A percentile compares a stretch with the other conserved stretches of the same genome.
These are phyloP conservation scores for Anthophora plumipes DNA, from an alignment of 2,888 invertebrate genomes.

Conservation along the genomic window DNA sequence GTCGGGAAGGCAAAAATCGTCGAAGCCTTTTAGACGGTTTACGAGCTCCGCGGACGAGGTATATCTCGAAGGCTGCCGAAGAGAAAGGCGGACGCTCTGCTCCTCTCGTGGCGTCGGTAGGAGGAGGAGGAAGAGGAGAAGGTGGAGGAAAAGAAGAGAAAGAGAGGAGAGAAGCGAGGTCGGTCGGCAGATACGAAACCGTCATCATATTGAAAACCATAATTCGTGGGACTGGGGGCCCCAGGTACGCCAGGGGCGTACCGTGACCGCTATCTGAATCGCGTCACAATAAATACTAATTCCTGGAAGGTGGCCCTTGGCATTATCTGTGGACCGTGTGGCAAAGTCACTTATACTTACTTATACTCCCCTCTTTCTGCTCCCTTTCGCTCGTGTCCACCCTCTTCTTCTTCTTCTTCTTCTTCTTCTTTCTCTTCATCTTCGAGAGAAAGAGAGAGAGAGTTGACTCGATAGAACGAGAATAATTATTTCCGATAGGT, in stretches of 20 bases:
- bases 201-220: constrained; percentile 84
- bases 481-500: constrained; percentile 82
- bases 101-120: constrained; percentile 35
- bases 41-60: constrained; percentile 71
- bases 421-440: constrained; percentile 50
- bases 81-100: constrained; percentile 56
- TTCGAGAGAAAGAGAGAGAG: too few relatives aligned
- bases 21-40: constrained; percentile 80
- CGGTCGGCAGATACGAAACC: constrained; percentile 77
- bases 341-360: constrained; percentile 81
- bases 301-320: constrained; percentile 81
- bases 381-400: constrained; percentile 58
- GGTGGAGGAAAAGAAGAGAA: constrained; percentile 46
- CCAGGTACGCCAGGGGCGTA: constrained; percentile 68
- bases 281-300: constrained; percentile 85
- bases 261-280: constrained; percentile 82
- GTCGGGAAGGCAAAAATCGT: constrained; percentile 40
- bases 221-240: constrained; percentile 79
- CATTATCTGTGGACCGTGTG: constrained; percentile 73
- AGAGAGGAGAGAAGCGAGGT: constrained; percentile 52
- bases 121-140: constrained; percentile 29
- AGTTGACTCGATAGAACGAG: constrained; percentile 78
- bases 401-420: constrained; percentile 34
- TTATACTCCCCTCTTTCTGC: constrained; percentile 75
- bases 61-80: constrained; percentile 69